Percentiles rank a stretch among this genome's conserved stretches.
Conservation (phyloP, 37 sponge, comb jelly and placozoan species). For the Trichoplax adhaerens region DNA sequence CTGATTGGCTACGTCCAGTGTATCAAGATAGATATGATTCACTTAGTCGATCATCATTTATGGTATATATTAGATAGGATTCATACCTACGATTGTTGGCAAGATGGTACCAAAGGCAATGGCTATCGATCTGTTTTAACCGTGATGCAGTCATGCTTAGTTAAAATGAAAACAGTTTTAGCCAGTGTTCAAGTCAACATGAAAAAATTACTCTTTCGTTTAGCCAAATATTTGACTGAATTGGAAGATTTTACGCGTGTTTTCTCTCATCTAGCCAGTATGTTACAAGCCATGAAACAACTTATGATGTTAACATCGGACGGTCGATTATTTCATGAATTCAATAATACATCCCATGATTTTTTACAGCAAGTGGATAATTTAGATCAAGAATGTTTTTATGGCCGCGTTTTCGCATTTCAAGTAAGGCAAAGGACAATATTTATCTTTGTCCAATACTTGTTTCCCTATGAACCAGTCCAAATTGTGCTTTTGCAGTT, state of each 20-base stretch:
- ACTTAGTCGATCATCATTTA: too few relatives aligned
- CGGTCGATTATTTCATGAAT: neutral
- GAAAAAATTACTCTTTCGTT: constrained; percentile 6
- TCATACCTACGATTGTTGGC: too few relatives aligned
- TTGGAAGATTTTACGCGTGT: constrained; percentile 20
- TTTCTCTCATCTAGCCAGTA: neutral
- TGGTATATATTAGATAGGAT: too few relatives aligned
- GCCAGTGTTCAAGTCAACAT: constrained; percentile 22
- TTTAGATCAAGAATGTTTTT: constrained; percentile 22
- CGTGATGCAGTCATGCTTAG: constrained; percentile 16
- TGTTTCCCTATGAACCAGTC: too few relatives aligned
- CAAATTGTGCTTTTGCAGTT: too few relatives aligned
- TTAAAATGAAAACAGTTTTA: constrained; percentile 12
- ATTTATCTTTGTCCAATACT: too few relatives aligned
- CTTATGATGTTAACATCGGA: neutral
- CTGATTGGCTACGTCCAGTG: too few relatives aligned
- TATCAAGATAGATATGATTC: too few relatives aligned
- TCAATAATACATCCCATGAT: constrained; percentile 4
- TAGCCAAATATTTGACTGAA: constrained; percentile 10
- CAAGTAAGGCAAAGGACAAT: constrained; percentile 18
- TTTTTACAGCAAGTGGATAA: neutral
- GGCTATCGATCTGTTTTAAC: constrained; percentile 51
- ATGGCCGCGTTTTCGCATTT: constrained; percentile 53
- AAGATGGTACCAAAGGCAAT: constrained; percentile 49
- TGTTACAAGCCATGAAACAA: neutral